These are phyloP conservation scores for Pholis gunnellus DNA, from an alignment of 2,113 vertebrate species.

Conservation along the genomic window DNA sequence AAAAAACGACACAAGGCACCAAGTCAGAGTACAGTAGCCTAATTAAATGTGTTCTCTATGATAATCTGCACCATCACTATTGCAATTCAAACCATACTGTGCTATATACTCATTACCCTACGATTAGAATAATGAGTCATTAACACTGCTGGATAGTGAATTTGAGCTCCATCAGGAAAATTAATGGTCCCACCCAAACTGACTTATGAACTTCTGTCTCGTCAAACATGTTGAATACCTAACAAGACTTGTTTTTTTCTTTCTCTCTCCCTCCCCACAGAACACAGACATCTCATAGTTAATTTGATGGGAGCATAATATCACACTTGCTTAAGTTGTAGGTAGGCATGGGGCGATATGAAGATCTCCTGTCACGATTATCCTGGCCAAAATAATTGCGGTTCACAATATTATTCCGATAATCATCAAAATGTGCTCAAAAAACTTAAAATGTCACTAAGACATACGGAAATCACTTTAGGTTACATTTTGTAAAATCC, in stretches of 20 bases:
- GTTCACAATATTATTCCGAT: background rate
- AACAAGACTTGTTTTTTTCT: slow-evolving; percentile 10
- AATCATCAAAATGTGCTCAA: background rate
- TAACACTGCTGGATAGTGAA: slow-evolving; percentile 46
- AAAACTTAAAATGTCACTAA: background rate
- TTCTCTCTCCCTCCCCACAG: background rate
- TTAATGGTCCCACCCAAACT: slow-evolving; percentile 50
- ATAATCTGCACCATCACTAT: slow-evolving; percentile 47
- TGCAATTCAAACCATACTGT: slow-evolving; percentile 60
- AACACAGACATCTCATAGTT: slow-evolving; percentile 16
- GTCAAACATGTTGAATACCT: slow-evolving; percentile 32
- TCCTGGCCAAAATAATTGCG: background rate
- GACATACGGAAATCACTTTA: no score
- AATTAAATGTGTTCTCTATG: slow-evolving; percentile 57
- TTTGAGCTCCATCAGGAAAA: slow-evolving; percentile 52
- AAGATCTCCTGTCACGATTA: background rate
- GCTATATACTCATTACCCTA: slow-evolving; percentile 57
- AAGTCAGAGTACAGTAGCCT: slow-evolving; percentile 54
- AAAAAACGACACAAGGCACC: slow-evolving; percentile 16
- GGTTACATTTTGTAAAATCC: no score
- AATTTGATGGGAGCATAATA: slow-evolving; percentile 2
- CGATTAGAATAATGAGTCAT: slow-evolving; percentile 67
- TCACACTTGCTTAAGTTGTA: background rate
- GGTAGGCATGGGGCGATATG: background rate
- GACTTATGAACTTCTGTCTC: slow-evolving; percentile 38